These are phyloP conservation scores for Tapirus indicus DNA, from an alignment of 2,797 vertebrate genomes.

Conservation along the genomic window DNA sequence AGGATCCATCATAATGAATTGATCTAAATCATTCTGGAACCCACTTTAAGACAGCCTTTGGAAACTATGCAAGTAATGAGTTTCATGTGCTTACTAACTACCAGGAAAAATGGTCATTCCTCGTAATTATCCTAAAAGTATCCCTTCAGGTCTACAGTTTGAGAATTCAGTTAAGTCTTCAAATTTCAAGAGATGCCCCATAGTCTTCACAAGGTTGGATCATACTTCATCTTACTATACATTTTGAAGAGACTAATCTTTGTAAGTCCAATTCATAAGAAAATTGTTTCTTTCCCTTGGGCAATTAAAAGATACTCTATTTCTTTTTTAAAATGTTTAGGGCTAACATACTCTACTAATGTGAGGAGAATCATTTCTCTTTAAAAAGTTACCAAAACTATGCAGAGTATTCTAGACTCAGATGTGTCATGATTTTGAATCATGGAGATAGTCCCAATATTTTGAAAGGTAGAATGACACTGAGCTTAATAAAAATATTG, in stretches of 20 bases:
- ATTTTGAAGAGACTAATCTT: slow-evolving; percentile 19
- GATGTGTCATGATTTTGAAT: not conserved
- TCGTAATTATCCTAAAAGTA: slow-evolving; percentile 42
- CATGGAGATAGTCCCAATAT: not conserved
- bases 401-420: not conserved
- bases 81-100: slow-evolving; percentile 46
- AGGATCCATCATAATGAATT: slow-evolving; percentile 14
- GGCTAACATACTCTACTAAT: not conserved
- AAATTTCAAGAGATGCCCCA: slow-evolving; percentile 31
- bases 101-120: slow-evolving; percentile 25
- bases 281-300: not conserved
- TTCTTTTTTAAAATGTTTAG: not conserved
- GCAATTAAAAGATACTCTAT: slow-evolving; percentile 43
- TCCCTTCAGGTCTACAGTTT: not conserved
- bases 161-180: slow-evolving; percentile 36
- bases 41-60: slow-evolving; percentile 37
- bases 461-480: not conserved
- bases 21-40: slow-evolving; percentile 39
- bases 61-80: slow-evolving; percentile 39
- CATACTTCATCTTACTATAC: not conserved
- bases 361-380: not conserved
- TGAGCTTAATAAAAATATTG: not conserved
- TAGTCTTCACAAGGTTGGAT: not conserved
- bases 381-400: not conserved
- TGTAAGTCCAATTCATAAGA: not conserved